These are phyloP conservation scores for Brotogeris chrysoptera DNA, from an alignment of 2,797 vertebrate genomes.

Conservation along the genomic window DNA sequence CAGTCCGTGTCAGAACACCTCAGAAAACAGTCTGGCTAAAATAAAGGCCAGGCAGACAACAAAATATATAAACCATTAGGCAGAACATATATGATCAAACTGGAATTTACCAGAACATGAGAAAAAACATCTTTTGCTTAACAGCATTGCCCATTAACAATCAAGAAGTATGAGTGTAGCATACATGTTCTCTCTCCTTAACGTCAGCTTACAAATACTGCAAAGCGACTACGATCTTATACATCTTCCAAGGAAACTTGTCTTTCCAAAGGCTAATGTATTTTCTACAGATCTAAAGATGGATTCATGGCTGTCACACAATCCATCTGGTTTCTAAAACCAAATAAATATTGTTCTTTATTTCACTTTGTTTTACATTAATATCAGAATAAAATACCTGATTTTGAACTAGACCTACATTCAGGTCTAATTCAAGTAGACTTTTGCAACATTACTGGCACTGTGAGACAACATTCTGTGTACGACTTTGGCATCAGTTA, in stretches of 20 bases:
- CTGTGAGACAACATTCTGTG: neutral
- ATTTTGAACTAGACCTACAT: neutral
- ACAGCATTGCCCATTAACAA: neutral
- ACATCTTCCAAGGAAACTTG: neutral
- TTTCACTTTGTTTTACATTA: neutral
- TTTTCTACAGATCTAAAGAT: neutral
- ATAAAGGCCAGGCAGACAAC: neutral
- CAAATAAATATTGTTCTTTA: neutral
- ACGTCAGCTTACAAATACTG: neutral
- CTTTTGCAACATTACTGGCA: neutral
- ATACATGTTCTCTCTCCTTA: neutral
- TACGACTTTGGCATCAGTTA: conserved; percentile 57
- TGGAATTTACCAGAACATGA: neutral
- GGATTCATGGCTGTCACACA: neutral
- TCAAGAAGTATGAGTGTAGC: neutral
- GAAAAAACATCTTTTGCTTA: neutral
- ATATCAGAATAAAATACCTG: neutral
- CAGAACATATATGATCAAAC: neutral
- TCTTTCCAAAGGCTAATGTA: neutral
- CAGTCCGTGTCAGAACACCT: neutral
- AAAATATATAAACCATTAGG: neutral
- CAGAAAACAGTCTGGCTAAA: neutral
- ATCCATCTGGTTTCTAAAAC: neutral
- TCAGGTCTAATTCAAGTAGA: neutral
- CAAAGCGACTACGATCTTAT: neutral